Conservation (phyloP, 2,888 invertebrate genomes). For the Norana najaformis region DNA sequence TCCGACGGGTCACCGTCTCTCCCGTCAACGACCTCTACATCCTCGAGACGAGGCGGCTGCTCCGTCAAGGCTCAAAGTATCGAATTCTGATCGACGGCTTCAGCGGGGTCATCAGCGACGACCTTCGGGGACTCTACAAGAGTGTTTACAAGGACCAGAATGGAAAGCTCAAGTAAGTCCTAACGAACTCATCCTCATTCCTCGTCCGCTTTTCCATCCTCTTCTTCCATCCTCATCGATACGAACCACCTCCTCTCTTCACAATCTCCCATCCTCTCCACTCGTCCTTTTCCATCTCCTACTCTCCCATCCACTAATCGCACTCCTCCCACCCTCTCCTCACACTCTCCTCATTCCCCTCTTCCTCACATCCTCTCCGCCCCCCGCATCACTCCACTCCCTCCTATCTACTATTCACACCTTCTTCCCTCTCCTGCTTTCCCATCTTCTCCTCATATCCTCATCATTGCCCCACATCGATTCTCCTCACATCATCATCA, state of each 20-base stretch:
- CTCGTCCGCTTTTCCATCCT: too few species aligned
- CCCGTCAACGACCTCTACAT: constrained; percentile 43
- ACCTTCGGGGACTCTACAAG: constrained; percentile 44
- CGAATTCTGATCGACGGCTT: constrained; percentile 39
- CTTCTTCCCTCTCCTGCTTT: too few species aligned
- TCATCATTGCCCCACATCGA: not conserved
- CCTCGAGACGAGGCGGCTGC: constrained; percentile 36
- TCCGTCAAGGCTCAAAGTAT: constrained; percentile 36
- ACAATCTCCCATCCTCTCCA: not conserved
- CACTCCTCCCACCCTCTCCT: not conserved
- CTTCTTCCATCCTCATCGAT: not conserved
- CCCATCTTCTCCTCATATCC: not conserved
- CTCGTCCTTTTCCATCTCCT: too few species aligned
- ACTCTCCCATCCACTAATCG: too few species aligned
- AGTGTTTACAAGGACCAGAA: constrained; percentile 43
- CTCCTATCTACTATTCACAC: too few species aligned
- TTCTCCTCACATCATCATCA: not conserved
- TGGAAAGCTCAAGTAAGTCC: constrained; percentile 41
- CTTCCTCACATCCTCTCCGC: not conserved
- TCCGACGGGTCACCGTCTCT: not conserved
- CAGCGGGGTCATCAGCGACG: constrained; percentile 41
- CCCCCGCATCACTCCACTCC: too few species aligned
- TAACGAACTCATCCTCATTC: too few species aligned
- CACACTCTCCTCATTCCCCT: not conserved
- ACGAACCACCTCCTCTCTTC: not conserved